Percentiles rank a stretch among this genome's conserved stretches.
phyloP scores from a whole-genome alignment of 2,888 invertebrate species.

The Neocrepidodera transversa region DNA sequence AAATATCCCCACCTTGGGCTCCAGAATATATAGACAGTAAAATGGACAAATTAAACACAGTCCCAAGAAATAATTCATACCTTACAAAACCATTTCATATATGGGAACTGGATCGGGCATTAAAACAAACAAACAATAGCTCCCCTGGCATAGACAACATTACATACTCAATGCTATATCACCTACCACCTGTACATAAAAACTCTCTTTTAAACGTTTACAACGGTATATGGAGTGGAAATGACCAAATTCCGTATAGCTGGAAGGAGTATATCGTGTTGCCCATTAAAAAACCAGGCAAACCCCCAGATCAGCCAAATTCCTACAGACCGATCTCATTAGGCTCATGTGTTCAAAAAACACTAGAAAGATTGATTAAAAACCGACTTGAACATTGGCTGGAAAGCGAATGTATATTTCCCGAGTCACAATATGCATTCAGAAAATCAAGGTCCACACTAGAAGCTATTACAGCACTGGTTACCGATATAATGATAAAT shows the following conservation, averaged over 20 bases:
- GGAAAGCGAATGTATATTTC: not conserved
- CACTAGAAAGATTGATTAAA: not conserved
- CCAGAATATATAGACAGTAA: not conserved
- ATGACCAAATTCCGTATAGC: not conserved
- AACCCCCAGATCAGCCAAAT: not conserved
- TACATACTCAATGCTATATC: not conserved
- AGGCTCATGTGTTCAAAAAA: not conserved
- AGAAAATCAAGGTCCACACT: not conserved
- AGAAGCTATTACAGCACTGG: not conserved
- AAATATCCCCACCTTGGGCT: not conserved
- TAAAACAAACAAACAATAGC: not conserved
- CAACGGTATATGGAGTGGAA: not conserved
- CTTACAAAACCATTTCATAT: not conserved
- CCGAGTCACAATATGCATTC: not conserved
- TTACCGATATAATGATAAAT: not conserved
- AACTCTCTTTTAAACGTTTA: not conserved
- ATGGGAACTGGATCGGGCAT: not conserved
- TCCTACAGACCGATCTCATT: not conserved
- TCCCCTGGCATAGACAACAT: not conserved
- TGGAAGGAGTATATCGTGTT: not conserved
- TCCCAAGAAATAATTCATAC: not conserved
- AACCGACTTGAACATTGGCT: not conserved
- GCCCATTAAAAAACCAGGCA: not conserved
- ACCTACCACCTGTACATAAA: not conserved
- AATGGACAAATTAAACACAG: too few species aligned